Conservation (phyloP, 2,888 invertebrate genomes). For the Drosophila diplacantha region DNA sequence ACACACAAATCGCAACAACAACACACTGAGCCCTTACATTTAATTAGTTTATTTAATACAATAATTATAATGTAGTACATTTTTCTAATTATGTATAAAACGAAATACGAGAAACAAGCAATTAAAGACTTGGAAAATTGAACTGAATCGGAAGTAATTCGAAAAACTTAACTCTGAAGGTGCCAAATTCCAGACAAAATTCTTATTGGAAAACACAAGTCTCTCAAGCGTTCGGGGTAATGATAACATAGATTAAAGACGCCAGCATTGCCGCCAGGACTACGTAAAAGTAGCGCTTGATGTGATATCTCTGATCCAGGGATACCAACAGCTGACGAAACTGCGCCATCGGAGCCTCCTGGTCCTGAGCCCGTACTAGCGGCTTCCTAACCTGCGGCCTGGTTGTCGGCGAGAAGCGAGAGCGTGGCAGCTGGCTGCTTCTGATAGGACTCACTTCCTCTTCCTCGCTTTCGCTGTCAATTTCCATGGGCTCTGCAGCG, state of each 20-base stretch:
- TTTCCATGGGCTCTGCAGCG: constrained; percentile 35
- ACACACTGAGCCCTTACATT: constrained; percentile 56
- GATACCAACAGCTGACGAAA: constrained; percentile 58
- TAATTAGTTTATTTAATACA: constrained; percentile 68
- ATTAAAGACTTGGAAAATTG: constrained; percentile 32
- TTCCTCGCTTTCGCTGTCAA: constrained; percentile 55
- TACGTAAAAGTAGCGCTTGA: constrained; percentile 68
- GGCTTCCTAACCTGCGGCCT: constrained; percentile 34
- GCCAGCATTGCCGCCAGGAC: constrained; percentile 54
- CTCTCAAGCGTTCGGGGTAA: constrained; percentile 46
- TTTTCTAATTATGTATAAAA: constrained; percentile 66
- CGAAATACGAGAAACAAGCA: constrained; percentile 38
- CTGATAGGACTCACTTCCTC: constrained; percentile 21
- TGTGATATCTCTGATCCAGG: constrained; percentile 70
- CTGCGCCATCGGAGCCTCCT: constrained; percentile 43
- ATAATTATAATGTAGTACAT: constrained; percentile 68
- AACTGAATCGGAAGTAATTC: constrained; percentile 10
- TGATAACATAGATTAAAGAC: constrained; percentile 69
- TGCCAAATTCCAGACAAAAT: background rate
- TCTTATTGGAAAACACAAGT: background rate
- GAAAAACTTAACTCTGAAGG: background rate
- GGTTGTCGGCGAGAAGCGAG: constrained; percentile 43
- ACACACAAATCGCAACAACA: constrained; percentile 38
- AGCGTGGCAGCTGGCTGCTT: constrained; percentile 39
- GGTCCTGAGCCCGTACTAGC: constrained; percentile 1